These are phyloP conservation scores for Petrocephalus zakoni DNA, from an alignment of 2,113 vertebrate genomes.

Conservation along the genomic window DNA sequence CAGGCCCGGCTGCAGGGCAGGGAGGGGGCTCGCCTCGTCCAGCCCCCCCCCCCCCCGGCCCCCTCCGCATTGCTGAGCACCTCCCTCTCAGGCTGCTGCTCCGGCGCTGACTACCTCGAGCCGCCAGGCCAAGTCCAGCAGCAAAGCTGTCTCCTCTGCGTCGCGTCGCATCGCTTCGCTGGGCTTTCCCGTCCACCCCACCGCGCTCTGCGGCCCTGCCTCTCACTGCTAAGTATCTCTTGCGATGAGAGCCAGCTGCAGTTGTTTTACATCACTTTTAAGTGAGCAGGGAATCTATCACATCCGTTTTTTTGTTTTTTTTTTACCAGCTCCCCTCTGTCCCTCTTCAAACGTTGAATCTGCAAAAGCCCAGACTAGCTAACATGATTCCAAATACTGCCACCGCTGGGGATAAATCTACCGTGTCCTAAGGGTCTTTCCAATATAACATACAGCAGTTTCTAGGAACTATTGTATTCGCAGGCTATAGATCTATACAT, in stretches of 20 bases:
- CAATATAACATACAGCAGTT: neutral
- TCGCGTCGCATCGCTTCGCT: neutral
- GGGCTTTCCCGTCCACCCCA: neutral
- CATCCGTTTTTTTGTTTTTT: neutral
- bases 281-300: neutral
- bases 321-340: neutral
- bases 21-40: neutral
- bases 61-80: neutral
- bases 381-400: neutral
- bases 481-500: neutral
- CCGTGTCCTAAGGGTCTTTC: neutral
- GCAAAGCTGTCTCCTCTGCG: neutral
- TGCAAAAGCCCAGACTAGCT: neutral
- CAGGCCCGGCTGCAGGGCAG: constrained; percentile 42
- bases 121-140: neutral
- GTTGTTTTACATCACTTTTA: neutral
- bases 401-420: neutral
- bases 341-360: neutral
- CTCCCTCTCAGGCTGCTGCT: constrained; percentile 14
- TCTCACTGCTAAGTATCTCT: neutral
- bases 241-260: neutral
- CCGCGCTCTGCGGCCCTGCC: neutral
- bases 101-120: neutral
- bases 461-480: neutral
- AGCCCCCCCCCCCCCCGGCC: neutral